Base-by-base conservation (phyloP, 2,888 invertebrate genomes). In the Plemyria rubiginata region DNA sequence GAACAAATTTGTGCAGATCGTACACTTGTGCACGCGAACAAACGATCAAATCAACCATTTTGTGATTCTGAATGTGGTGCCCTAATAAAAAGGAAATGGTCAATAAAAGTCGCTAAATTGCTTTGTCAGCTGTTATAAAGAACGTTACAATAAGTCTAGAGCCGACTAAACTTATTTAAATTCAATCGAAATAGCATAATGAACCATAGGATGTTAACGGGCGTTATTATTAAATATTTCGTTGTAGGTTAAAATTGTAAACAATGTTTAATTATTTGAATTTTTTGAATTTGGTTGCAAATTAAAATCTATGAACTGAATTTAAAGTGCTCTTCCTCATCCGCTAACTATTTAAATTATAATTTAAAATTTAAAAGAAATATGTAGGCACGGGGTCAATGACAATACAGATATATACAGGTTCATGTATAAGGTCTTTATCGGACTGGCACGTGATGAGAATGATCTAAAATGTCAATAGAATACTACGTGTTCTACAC, bases 321-420 rank as follows among this genome's bases (percentile, higher is more conserved):
- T 3, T 22, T 55, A 43, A 13, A 43, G 13, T n/a, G n/a, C 59
- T 49, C 43, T 57, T 65, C 66, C 54, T 60, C 63, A n/a, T n/a
- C n/a, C n/a, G n/a, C n/a, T n/a, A n/a, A n/a, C n/a, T n/a, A n/a
- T n/a, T n/a, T n/a, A n/a, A n/a, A n/a, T n/a, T n/a, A n/a, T n/a
- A n/a, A n/a, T n/a, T n/a, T n/a, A n/a, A 52, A 64, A 67, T 67
- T 53, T 67, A 54, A 62, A 59, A 62, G 62, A 64, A 62, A 70
- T 49, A n/a, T n/a, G n/a, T n/a, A 13, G 22, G 1, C 22, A 2
- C 32, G 6, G 11, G 63, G 52, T 64, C 58, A 46, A 43, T 28
- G 41, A 54, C 51, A 67, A 67, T 70, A 62, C 36, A n/a, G n/a
- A n/a, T n/a, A n/a, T 65, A 64, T 67, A 60, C 63, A 60, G 64